Base-by-base conservation (phyloP, 2,797 vertebrate genomes). In the Botia almorhae region DNA sequence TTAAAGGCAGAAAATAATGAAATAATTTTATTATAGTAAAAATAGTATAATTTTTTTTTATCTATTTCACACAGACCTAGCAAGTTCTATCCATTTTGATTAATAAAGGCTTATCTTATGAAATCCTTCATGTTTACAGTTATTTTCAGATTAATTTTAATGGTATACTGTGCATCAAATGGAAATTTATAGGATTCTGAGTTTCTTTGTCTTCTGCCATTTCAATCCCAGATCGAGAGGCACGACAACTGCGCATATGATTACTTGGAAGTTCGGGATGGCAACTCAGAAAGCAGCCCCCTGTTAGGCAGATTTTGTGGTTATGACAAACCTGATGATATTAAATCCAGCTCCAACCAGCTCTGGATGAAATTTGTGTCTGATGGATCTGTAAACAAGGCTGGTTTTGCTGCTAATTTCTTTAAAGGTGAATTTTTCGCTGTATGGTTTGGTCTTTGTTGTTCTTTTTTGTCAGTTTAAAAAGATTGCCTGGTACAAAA, bases 341-440 rank as follows among this genome's bases (percentile, higher is more conserved):
- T 99, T 90, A 98, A 99, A 90, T 98, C 96, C 89, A 97, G 96
- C 19, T 97, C 97, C 88, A 98, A 98, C 92, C 96, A 96, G 90
- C 94, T 99, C 86, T 99, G 97, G 97, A 97, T 99, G 95, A 98
- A 98, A 89, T 99, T 99, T 17, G 96, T 99, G 77, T 99, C 97
- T 0, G 98, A 99, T 0, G 97, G 97, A 6, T 99, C 98, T 4
- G 98, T 99, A 90, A 99, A 99, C 94, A 99, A 99, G 83, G 97
- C 97, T 0, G 97, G 98, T 4, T 99, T 99, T 0, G 96, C 98
- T 0, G 96, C 97, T 82, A 98, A 97, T 92, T 99, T 97, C 89
- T 99, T 99, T 91, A 98, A 98, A 97, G 97, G 97, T 99, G 74
- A 91, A 33, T 39, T 36, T 0, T 64, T 17, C 29, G 26, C 16